These are phyloP conservation scores for Palythoa grandiflora DNA, from an alignment of 92 coral and sea anemone genomes.

Conservation along the genomic window DNA sequence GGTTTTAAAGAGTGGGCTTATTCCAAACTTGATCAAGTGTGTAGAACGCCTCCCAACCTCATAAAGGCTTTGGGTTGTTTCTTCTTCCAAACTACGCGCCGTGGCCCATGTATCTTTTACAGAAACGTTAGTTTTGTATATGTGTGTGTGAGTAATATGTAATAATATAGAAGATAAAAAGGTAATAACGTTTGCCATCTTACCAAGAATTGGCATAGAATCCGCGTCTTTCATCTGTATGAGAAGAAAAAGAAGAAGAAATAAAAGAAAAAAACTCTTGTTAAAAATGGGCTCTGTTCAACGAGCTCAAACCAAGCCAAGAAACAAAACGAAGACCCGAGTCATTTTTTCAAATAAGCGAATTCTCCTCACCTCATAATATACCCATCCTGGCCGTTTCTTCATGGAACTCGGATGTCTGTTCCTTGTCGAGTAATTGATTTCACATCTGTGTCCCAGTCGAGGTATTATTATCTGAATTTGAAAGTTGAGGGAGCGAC, in stretches of 20 bases:
- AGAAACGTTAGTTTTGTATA: too few species aligned
- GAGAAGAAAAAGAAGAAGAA: not conserved
- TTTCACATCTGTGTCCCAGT: not conserved
- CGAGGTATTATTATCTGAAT: not conserved
- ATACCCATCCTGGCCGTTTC: not conserved
- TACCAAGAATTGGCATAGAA: not conserved
- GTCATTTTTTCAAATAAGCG: not conserved
- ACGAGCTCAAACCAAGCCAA: not conserved
- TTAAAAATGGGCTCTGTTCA: too few species aligned
- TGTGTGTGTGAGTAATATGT: not conserved
- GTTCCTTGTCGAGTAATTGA: not conserved
- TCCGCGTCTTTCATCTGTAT: not conserved
- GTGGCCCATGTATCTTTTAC: too few species aligned
- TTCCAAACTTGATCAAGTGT: too few species aligned
- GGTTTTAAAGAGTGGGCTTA: too few species aligned
- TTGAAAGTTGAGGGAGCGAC: too few species aligned
- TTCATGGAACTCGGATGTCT: not conserved
- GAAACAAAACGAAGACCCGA: not conserved
- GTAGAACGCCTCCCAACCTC: too few species aligned
- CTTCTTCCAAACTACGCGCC: not conserved
- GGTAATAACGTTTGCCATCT: not conserved
- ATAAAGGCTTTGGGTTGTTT: not conserved
- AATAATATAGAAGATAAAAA: too few species aligned
- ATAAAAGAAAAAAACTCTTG: not conserved
- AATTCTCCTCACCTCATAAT: not conserved